phyloP scores from a whole-genome alignment of 2,113 vertebrate species.

The Petroica traversi region DNA sequence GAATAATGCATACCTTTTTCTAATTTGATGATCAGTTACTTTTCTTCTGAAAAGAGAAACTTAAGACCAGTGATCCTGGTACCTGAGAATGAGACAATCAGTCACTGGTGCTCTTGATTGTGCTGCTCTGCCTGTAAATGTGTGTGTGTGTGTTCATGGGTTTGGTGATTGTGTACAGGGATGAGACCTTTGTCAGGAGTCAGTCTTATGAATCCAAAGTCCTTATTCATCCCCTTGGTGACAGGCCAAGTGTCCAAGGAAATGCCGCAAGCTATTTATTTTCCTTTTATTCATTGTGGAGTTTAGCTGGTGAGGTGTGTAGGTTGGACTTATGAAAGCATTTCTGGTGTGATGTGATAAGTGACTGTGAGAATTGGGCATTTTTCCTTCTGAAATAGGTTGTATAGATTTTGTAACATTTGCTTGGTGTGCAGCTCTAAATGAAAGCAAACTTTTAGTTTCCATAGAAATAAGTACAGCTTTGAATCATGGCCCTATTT shows the following conservation, averaged over 20 bases:
- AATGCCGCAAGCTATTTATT: not conserved
- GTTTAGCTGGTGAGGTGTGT: not conserved
- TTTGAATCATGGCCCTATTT: not conserved
- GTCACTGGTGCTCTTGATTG: not conserved
- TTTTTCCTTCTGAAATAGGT: not conserved
- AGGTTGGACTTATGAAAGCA: not conserved
- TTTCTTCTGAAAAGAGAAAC: not conserved
- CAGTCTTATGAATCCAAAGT: not conserved
- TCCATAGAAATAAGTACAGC: conserved; percentile 10
- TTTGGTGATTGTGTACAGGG: not conserved
- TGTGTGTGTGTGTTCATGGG: not conserved
- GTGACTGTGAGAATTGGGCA: not conserved
- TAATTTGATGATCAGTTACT: not conserved
- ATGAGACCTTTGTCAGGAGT: not conserved
- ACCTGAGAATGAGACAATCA: not conserved
- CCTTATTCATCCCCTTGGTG: not conserved
- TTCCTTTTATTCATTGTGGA: not conserved
- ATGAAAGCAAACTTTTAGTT: conserved; percentile 17
- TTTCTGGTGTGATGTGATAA: not conserved
- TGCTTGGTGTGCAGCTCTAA: not conserved
- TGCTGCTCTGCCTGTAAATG: not conserved
- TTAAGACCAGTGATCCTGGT: not conserved
- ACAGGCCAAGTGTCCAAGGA: not conserved
- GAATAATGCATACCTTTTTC: not conserved
- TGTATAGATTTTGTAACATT: not conserved